Percentiles rank a stretch among this genome's conserved stretches.
These are phyloP conservation scores for Oreochromis spilurus DNA, from an alignment of 2,113 vertebrate genomes.

Conservation along the genomic window DNA sequence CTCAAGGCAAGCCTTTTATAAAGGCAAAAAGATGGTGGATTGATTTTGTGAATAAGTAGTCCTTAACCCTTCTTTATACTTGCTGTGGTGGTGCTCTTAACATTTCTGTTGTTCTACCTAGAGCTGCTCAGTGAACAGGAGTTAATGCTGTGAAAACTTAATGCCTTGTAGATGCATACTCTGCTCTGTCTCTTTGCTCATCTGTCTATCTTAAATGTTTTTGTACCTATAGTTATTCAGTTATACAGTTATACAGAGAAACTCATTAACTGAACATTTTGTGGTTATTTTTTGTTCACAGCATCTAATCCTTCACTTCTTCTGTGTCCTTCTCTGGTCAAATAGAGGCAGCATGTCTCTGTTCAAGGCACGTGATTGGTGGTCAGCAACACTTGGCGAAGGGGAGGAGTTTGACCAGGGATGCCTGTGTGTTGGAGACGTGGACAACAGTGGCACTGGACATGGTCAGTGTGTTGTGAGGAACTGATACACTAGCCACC, in stretches of 20 bases:
- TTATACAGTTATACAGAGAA: neutral
- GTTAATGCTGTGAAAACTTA: neutral
- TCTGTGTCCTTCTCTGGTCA: constrained; percentile 16
- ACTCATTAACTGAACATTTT: neutral
- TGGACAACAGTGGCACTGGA: constrained; percentile 88
- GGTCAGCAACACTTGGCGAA: constrained; percentile 84
- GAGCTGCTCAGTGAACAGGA: neutral
- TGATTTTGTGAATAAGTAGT: neutral
- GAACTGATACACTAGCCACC: neutral
- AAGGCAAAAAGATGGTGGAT: neutral
- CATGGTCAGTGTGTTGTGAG: constrained; percentile 75
- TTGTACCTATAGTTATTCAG: neutral
- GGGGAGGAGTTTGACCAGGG: constrained; percentile 97
- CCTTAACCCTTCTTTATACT: neutral
- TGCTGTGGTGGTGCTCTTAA: neutral
- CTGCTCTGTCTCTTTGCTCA: neutral
- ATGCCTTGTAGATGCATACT: neutral
- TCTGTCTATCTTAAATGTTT: neutral
- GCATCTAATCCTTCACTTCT: neutral
- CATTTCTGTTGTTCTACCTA: neutral
- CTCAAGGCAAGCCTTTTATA: neutral
- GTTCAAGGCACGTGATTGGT: constrained; percentile 98
- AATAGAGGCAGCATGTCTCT: constrained; percentile 84
- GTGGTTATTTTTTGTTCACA: neutral
- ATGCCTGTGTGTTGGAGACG: constrained; percentile 88